Evolutionary conservation across 2,113 vertebrate species (phyloP).

Genomic region (Ceyx margarethae): DNA sequence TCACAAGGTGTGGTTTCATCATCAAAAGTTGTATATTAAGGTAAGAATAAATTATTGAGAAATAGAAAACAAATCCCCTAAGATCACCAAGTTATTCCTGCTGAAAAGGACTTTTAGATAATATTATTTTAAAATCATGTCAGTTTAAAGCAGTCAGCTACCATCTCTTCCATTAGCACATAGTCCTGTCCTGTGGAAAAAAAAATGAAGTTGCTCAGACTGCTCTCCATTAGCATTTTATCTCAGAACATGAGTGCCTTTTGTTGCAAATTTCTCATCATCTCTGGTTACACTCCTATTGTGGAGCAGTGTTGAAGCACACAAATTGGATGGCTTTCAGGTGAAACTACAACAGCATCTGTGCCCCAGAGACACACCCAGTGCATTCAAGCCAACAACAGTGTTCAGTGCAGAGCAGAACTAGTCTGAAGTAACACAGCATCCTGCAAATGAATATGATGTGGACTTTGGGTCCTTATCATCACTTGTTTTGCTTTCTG

Average conservation of each 20-base stretch:
- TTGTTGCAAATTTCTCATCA: not conserved
- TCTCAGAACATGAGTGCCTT: not conserved
- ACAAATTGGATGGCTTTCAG: not conserved
- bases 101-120: not conserved
- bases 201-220: not conserved
- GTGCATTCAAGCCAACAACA: not conserved
- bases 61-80: not conserved
- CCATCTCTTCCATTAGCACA: not conserved
- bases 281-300: not conserved
- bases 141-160: not conserved
- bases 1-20: not conserved
- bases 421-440: not conserved
- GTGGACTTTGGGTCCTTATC: not conserved
- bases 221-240: not conserved
- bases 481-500: not conserved
- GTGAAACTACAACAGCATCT: not conserved
- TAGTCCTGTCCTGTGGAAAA: not conserved
- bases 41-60: not conserved
- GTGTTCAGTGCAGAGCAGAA: not conserved
- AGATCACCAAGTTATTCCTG: not conserved
- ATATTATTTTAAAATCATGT: not conserved
- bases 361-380: not conserved
- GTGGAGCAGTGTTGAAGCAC: not conserved
- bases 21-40: not conserved
- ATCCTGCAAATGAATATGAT: not conserved